Conservation (phyloP, 1,140 invertebrate genomes). For the Vollenhovia emeryi region DNA sequence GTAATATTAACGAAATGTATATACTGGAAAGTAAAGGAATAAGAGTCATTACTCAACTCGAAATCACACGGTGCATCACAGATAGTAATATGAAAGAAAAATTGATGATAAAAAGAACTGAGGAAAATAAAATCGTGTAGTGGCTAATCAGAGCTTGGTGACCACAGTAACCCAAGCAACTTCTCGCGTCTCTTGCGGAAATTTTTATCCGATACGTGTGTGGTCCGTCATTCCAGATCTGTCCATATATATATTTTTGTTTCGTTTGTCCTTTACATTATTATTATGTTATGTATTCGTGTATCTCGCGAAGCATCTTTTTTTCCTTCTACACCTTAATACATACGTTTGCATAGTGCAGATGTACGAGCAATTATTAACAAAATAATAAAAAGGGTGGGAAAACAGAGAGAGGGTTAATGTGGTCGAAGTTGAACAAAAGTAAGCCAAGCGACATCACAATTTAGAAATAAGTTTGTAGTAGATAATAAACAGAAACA, state of each 20-base stretch:
- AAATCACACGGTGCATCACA: conserved; percentile 65
- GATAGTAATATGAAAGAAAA: conserved; percentile 67
- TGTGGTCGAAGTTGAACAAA: conserved; percentile 82
- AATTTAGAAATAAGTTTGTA: conserved; percentile 68
- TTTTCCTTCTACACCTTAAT: conserved; percentile 54
- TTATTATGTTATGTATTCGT: conserved; percentile 51
- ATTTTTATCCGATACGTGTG: conserved; percentile 47
- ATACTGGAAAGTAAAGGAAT: conserved; percentile 66
- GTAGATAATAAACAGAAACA: conserved; percentile 70
- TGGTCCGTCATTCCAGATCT: conserved; percentile 67
- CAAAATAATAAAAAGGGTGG: conserved; percentile 82
- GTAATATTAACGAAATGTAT: conserved; percentile 66
- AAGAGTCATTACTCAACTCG: conserved; percentile 68
- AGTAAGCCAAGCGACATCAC: conserved; percentile 83
- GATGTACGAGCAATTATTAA: conserved; percentile 82
- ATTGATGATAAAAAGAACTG: conserved; percentile 62
- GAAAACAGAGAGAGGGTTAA: conserved; percentile 83
- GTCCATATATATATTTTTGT: conserved; percentile 37
- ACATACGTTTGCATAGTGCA: conserved; percentile 76
- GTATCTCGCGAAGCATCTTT: conserved; percentile 43
- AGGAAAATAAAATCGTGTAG: conserved; percentile 76
- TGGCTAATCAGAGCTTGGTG: conserved; percentile 83
- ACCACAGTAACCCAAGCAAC: conserved; percentile 85
- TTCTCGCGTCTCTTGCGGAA: conserved; percentile 79
- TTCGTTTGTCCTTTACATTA: conserved; percentile 56